A percentile compares a stretch with the other conserved stretches of the same genome.
These are phyloP conservation scores for Benitochromis conjunctus DNA, from an alignment of 2,113 vertebrate species.

Conservation along the genomic window DNA sequence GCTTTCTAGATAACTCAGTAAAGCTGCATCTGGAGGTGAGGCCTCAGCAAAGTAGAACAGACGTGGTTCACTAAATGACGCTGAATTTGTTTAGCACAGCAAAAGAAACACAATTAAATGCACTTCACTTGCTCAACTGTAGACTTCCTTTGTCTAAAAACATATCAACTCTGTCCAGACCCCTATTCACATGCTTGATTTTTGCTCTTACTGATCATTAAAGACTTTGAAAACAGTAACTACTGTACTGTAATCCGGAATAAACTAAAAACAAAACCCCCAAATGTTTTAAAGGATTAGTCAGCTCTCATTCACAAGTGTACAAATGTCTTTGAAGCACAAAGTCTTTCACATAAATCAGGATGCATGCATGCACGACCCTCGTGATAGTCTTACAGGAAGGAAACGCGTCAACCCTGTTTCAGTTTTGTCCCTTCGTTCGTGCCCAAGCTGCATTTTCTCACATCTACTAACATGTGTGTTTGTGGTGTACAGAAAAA, in stretches of 20 bases:
- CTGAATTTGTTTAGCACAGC: neutral
- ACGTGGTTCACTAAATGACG: neutral
- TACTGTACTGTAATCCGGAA: neutral
- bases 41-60: neutral
- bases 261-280: fast-evolving
- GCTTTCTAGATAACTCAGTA: neutral
- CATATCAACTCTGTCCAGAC: neutral
- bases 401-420: conserved; percentile 39
- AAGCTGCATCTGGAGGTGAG: neutral
- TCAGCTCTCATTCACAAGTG: neutral
- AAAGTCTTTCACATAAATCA: neutral
- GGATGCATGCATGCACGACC: conserved; percentile 18
- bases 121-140: neutral
- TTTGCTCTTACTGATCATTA: neutral
- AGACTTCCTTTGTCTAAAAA: neutral
- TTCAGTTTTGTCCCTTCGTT: neutral
- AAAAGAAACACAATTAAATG: neutral
- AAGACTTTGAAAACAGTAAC: neutral
- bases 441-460: neutral
- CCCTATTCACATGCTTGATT: neutral
- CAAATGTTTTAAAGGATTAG: neutral
- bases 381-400: conserved; percentile 53
- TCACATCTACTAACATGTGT: neutral
- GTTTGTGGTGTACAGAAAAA: conserved; percentile 26
- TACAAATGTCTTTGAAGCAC: neutral